These are phyloP conservation scores for Arge pagana DNA, from an alignment of 2,888 invertebrate species.

Conservation along the genomic window DNA sequence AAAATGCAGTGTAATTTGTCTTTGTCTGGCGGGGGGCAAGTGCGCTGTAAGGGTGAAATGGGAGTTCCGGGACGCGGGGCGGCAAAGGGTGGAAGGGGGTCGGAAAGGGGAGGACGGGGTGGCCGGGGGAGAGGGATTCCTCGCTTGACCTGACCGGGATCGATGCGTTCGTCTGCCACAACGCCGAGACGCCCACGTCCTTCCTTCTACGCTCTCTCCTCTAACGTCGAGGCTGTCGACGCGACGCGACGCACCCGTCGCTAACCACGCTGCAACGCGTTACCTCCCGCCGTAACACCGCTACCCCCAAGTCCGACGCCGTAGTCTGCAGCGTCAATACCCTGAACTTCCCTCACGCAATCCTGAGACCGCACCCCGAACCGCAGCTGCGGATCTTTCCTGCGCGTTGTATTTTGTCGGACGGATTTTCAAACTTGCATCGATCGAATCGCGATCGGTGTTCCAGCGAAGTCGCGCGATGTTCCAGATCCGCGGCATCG, in stretches of 20 bases:
- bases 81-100: conserved; percentile 24
- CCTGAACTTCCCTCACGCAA: conserved; percentile 24
- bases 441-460: too few species aligned
- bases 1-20: conserved; percentile 59
- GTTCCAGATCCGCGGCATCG: too few species aligned
- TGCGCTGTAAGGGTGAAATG: conserved; percentile 44
- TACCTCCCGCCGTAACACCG: conserved; percentile 54
- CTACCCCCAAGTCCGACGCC: too few species aligned
- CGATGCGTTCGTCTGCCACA: conserved; percentile 59
- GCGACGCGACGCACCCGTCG: conserved; percentile 35
- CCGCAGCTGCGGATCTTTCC: too few species aligned
- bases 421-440: too few species aligned
- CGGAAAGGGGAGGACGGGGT: conserved; percentile 25
- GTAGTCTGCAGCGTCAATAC: too few species aligned
- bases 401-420: too few species aligned
- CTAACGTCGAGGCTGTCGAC: conserved; percentile 27
- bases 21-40: conserved; percentile 56
- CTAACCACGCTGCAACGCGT: conserved; percentile 48
- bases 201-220: conserved; percentile 43
- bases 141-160: conserved; percentile 59
- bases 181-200: conserved; percentile 55
- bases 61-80: conserved; percentile 28
- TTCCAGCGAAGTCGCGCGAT: too few species aligned
- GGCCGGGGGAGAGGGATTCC: conserved; percentile 51
- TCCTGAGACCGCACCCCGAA: conserved; percentile 55